These are phyloP conservation scores for Pseudorhombus dupliciocellatus DNA, from an alignment of 2,113 vertebrate species.

Conservation along the genomic window DNA sequence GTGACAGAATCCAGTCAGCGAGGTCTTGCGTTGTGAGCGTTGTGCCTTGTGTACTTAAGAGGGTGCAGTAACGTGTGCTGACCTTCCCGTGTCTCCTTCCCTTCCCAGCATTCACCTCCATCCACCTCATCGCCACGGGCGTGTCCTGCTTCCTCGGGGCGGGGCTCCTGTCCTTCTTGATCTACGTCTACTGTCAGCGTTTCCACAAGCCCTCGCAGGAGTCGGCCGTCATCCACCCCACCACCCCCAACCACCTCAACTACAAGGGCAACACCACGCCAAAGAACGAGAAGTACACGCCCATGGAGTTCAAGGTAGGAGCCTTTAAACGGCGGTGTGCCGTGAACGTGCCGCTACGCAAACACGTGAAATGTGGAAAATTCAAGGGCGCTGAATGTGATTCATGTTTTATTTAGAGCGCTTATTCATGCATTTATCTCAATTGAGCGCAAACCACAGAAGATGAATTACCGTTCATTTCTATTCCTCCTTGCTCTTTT, in stretches of 20 bases:
- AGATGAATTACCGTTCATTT: constrained; percentile 58
- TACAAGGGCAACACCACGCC: constrained; percentile 96
- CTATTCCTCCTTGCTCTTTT: constrained; percentile 37
- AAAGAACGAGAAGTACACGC: constrained; percentile 99
- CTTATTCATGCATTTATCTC: constrained; percentile 59
- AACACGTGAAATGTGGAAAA: constrained; percentile 4
- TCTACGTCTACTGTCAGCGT: constrained; percentile 94
- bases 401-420: constrained; percentile 61
- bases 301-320: constrained; percentile 98
- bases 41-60: too few species aligned
- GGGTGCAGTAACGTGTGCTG: not conserved
- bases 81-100: not conserved
- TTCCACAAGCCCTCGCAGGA: constrained; percentile 96
- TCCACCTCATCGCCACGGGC: constrained; percentile 95
- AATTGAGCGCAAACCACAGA: constrained; percentile 33
- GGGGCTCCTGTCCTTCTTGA: constrained; percentile 92
- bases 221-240: constrained; percentile 94
- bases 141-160: constrained; percentile 96
- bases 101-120: constrained; percentile 89
- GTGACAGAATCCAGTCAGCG: not conserved
- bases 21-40: not conserved
- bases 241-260: constrained; percentile 97
- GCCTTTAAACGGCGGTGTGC: not conserved
- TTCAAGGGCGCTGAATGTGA: constrained; percentile 38
- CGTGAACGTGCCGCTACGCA: not conserved